Evolutionary conservation across 2,797 vertebrate genomes (phyloP).

Genomic region (Gallinago nigripennis): DNA sequence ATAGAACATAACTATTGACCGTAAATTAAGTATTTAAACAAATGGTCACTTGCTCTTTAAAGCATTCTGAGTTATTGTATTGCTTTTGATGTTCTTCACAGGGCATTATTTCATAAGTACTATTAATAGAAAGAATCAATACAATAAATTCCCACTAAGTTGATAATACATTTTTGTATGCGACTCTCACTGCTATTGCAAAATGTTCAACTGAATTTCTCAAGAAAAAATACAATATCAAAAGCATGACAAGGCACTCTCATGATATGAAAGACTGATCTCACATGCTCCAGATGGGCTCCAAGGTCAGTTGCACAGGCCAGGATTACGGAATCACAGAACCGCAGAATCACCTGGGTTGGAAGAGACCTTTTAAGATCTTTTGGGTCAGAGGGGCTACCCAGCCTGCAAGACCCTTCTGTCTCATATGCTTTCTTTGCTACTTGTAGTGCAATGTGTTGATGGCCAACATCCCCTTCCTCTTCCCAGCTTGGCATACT

Average conservation of each 20-base stretch:
- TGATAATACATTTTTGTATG: background rate
- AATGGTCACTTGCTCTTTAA: background rate
- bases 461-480: background rate
- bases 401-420: background rate
- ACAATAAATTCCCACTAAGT: background rate
- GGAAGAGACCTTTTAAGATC: background rate
- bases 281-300: background rate
- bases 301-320: background rate
- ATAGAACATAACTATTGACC: background rate
- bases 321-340: too few species aligned
- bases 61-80: background rate
- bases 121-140: background rate
- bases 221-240: background rate
- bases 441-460: fast-evolving
- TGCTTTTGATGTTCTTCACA: background rate
- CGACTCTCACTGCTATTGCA: background rate
- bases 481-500: background rate
- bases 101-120: background rate
- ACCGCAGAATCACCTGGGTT: too few species aligned
- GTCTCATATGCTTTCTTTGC: background rate
- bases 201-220: background rate
- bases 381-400: background rate
- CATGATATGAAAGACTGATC: background rate
- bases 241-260: background rate
- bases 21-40: background rate